Evolutionary conservation across 1,140 invertebrate genomes (phyloP).

Genomic region (Galendromus occidentalis): DNA sequence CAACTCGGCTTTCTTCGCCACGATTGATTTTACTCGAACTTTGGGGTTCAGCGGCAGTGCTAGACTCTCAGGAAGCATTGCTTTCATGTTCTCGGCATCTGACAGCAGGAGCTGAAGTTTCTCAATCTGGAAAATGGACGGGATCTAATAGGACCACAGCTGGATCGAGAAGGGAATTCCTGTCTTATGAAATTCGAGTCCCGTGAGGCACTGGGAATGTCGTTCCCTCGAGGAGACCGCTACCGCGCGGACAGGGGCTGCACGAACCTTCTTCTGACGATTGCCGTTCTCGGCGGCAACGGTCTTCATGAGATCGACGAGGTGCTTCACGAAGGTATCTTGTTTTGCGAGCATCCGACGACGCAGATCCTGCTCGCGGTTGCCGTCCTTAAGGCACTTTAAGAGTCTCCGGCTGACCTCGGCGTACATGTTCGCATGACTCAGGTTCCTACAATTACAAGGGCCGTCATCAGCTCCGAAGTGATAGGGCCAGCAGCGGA

Average conservation of each 20-base stretch:
- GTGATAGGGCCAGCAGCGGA: too few relatives aligned
- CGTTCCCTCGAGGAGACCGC: not conserved
- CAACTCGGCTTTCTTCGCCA: conserved; percentile 59
- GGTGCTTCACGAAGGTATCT: conserved; percentile 69
- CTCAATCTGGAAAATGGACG: conserved; percentile 38
- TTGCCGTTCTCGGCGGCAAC: conserved; percentile 80
- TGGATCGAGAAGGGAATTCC: too few relatives aligned
- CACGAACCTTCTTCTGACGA: conserved; percentile 55
- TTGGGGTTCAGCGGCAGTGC: conserved; percentile 84
- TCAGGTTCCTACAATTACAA: conserved; percentile 15
- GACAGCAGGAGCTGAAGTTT: conserved; percentile 56
- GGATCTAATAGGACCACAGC: too few relatives aligned
- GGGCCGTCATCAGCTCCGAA: too few relatives aligned
- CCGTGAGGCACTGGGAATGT: conserved; percentile 12
- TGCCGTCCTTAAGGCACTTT: conserved; percentile 32
- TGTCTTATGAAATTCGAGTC: too few relatives aligned
- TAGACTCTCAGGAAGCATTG: conserved; percentile 35
- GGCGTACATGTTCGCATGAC: not conserved
- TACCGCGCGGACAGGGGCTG: not conserved
- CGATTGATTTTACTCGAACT: conserved; percentile 68
- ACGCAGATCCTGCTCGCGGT: conserved; percentile 43
- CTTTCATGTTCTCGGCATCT: conserved; percentile 69
- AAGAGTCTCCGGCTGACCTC: not conserved
- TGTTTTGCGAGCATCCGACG: conserved; percentile 52
- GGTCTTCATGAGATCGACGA: conserved; percentile 69